Percentiles rank a stretch among this genome's conserved stretches.
Conservation (phyloP, 2,113 vertebrate species). For the Holacanthus passer region DNA sequence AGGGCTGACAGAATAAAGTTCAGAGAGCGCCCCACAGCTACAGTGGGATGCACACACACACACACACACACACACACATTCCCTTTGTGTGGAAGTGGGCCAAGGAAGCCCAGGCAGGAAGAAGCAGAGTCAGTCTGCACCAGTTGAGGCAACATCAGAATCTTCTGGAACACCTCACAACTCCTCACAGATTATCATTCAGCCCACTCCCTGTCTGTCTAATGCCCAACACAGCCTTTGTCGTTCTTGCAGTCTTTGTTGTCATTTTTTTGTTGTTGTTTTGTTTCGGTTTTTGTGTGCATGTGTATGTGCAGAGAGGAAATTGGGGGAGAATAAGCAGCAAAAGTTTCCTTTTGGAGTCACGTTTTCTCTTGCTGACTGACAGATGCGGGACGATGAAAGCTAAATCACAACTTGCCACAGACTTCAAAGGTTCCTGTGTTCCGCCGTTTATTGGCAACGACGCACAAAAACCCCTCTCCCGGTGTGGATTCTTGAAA, state of each 20-base stretch:
- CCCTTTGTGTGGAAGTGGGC: constrained; percentile 59
- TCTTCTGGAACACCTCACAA: constrained; percentile 49
- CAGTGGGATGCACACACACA: constrained; percentile 30
- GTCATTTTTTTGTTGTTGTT: constrained; percentile 56
- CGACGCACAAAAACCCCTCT: constrained; percentile 61
- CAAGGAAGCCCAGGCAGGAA: constrained; percentile 49
- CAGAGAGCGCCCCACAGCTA: constrained; percentile 62
- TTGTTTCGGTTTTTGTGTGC: constrained; percentile 34
- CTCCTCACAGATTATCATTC: constrained; percentile 59
- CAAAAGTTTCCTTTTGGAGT: constrained; percentile 75
- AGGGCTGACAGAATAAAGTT: constrained; percentile 69
- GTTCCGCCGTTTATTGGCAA: constrained; percentile 72
- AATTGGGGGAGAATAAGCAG: constrained; percentile 40
- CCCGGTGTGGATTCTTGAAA: constrained; percentile 65
- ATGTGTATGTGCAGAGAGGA: constrained; percentile 41
- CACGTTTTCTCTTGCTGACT: constrained; percentile 69
- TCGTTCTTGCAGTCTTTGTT: constrained; percentile 45
- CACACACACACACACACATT: constrained; percentile 24
- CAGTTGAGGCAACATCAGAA: constrained; percentile 52
- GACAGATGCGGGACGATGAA: constrained; percentile 76
- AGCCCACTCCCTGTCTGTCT: constrained; percentile 53
- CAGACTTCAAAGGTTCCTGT: constrained; percentile 74
- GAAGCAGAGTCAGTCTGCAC: constrained; percentile 28
- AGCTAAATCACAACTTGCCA: constrained; percentile 70
- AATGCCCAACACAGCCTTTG: constrained; percentile 58